Base-by-base conservation (phyloP, 2,113 vertebrate species). In the Syngnathus floridae region DNA sequence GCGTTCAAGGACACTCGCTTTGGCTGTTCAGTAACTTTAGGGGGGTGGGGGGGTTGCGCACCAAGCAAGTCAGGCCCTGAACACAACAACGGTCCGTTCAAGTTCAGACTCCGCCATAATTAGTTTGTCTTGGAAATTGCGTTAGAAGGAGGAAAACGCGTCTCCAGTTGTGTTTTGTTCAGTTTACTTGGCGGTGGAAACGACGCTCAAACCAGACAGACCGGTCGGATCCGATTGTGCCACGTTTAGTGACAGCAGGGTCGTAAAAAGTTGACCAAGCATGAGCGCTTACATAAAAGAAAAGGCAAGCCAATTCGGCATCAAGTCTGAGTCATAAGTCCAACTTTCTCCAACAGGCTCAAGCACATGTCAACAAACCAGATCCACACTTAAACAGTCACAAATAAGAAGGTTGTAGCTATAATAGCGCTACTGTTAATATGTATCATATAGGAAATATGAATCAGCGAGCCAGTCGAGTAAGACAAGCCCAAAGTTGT, bases 161-260 rank as follows among this genome's bases (percentile, higher is more conserved):
- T 11, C 17, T 7, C 40, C 26, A 46, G 43, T 14, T 2, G 2
- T 13, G 12, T 9, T 7, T 6, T 16, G 54, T 56, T 31, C 64
- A 22, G 11, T 7, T 61, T 13, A 22, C 7, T 10, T 19, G 13
- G 26, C 13, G 22, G 38, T 40, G 63, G 16, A 63, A 65, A 78
- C 51, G 31, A 8, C 19, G 48, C 62, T 60, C 17, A 3, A 75
- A 72, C 41, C 65, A 66, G 65, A 70, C 63, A 43, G 62, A 70
- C 51, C n/a, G 22, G 60, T 77, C 58, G 69, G 59, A 31, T 31
- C 26, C 26, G 26, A 78, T 75, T 67, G 69, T 67, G 80, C 73
- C 67, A 77, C 75, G 36, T 57, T 31, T 37, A 3, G n/a, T 26
- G 12, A 26, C 3, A 41, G 12, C 38, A 11, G 11, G 11, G 11